Evolutionary conservation across 2,888 invertebrate species (phyloP).

Genomic region (Anticlea derivata): DNA sequence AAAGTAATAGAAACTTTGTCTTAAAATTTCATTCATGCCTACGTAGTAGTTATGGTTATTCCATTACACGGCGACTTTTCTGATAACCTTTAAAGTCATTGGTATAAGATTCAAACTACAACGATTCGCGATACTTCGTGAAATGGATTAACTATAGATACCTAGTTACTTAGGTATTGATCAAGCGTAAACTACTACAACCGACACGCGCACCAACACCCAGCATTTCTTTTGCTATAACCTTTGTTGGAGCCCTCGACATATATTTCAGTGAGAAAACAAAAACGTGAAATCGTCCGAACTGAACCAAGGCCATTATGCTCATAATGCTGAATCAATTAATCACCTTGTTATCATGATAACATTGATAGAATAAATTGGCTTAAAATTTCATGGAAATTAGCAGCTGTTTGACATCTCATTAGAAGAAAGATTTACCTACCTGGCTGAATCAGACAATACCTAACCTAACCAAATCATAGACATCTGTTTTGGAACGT

Average conservation of each 20-base stretch:
- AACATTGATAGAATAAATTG: conserved; percentile 54
- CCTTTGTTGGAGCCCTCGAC: conserved; percentile 80
- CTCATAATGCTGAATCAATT: conserved; percentile 65
- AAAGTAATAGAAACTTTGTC: conserved; percentile 13
- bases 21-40: conserved; percentile 12
- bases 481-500: no score
- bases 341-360: conserved; percentile 49
- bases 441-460: background rate
- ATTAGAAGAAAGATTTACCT: background rate
- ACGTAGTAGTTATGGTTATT: no score
- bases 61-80: no score
- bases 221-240: conserved; percentile 58
- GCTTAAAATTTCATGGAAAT: conserved; percentile 29
- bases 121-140: no score
- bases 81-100: no score
- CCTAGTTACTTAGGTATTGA: conserved; percentile 14
- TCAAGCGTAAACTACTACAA: conserved; percentile 39
- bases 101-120: no score
- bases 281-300: conserved; percentile 79
- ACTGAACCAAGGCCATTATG: conserved; percentile 68
- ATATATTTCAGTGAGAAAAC: conserved; percentile 79
- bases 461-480: background rate
- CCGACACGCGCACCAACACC: conserved; percentile 35
- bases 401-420: background rate
- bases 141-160: no score